Percentiles rank a stretch among this genome's conserved stretches.
Evolutionary conservation across 2,113 vertebrate species (phyloP).

Genomic region (Mystacornis crossleyi): DNA sequence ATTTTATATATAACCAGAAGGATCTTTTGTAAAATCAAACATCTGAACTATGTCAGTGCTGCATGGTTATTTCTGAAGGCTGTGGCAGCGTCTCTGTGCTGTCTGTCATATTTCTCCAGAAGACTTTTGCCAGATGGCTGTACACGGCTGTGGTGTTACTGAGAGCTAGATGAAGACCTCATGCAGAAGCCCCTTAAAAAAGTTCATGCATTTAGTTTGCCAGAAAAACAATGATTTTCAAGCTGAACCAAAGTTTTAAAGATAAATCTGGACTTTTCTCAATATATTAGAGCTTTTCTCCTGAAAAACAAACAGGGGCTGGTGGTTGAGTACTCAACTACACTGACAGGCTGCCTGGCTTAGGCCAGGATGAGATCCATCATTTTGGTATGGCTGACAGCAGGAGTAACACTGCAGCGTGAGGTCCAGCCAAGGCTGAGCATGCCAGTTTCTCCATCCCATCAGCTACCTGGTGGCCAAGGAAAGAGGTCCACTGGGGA

Average conservation of each 20-base stretch:
- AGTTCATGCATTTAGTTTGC: background rate
- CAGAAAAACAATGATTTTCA: background rate
- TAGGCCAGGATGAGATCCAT: background rate
- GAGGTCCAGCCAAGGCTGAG: background rate
- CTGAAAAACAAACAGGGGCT: background rate
- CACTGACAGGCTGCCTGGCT: background rate
- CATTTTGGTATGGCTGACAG: rapidly evolving
- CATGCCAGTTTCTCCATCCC: rapidly evolving
- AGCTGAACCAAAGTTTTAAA: background rate
- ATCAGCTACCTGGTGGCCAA: background rate
- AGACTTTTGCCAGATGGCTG: background rate
- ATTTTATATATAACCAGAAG: background rate
- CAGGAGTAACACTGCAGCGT: rapidly evolving
- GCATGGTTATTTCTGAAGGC: background rate
- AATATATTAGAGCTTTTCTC: background rate
- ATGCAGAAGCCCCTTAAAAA: background rate
- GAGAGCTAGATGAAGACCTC: background rate
- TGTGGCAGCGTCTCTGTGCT: background rate
- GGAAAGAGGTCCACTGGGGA: background rate
- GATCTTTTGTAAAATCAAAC: background rate
- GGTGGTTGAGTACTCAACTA: background rate
- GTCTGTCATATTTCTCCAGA: background rate
- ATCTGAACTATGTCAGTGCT: background rate
- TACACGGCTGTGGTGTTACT: background rate
- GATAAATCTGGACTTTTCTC: background rate